Evolutionary conservation across 2,113 vertebrate species (phyloP), one percentile per base, ranked within the genome.

Genomic region (Podarcis raffonei): DNA sequence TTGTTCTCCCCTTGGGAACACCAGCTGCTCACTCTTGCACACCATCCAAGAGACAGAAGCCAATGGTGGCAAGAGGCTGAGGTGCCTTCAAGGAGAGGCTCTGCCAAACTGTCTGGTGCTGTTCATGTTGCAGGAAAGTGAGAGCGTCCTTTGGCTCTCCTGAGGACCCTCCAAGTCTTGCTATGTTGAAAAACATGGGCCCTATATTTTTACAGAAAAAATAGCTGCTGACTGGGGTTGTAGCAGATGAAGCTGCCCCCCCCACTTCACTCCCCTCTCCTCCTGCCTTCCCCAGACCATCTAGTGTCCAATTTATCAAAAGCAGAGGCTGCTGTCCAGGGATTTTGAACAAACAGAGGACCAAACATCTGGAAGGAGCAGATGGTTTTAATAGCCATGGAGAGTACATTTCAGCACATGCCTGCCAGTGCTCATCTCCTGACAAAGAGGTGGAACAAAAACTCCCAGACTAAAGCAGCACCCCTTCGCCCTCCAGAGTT

Each of bases 321-420:
- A 66, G 39, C 6, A 0, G 91, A 87, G 84, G 84, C 15, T 90
- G 90, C 91, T 66, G n/a, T 85, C 88, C 92, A 87, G 92, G n/a
- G 59, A 53, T 87, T 15, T 72, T 0, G 48, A 35, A 48, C 89
- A 89, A 91, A 89, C 74, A 66, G 90, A 23, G 0, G 77, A 9
- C 3, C 22, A 89, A 92, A 93, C 95, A 94, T 95, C 95, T 96
- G 95, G 92, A 80, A 39, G 74, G 80, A 92, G 5, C 94, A 96
- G 92, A 89, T 93, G 94, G 90, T 92, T 35, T 93, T 89, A 89
- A 32, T 23, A 42, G 35, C 90, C 71, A 86, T 0, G 0, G 7
- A 59, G 1, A 23, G 85, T 0, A 0, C 2, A 2, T 68, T 74
- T 35, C 74, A 30, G 4, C 0, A 89, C 37, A 90, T 90, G 90